phyloP scores from a whole-genome alignment of 2,888 invertebrate species.

The Colletes collaris region DNA sequence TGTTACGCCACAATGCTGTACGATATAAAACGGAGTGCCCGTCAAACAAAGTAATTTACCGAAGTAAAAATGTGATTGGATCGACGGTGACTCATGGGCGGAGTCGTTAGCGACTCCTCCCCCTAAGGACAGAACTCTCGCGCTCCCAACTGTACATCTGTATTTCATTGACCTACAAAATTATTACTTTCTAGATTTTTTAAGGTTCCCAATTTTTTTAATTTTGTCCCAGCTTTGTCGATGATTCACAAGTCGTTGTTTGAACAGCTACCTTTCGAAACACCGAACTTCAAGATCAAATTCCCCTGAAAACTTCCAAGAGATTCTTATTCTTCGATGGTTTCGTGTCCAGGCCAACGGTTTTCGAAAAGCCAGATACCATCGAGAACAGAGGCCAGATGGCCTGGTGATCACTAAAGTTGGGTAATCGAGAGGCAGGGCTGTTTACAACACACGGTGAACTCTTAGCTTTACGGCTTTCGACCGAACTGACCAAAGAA shows the following conservation, averaged over 20 bases:
- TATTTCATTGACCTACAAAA: too few relatives aligned
- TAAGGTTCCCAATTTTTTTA: too few relatives aligned
- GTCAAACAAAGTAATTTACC: too few relatives aligned
- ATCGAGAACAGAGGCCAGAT: slow-evolving; percentile 16
- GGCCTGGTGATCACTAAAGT: slow-evolving; percentile 16
- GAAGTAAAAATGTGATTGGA: too few relatives aligned
- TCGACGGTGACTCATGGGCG: too few relatives aligned
- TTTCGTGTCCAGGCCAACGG: not conserved
- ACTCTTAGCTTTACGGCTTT: slow-evolving; percentile 2
- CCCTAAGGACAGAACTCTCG: too few relatives aligned
- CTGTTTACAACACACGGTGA: slow-evolving; percentile 23
- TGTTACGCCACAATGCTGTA: too few relatives aligned
- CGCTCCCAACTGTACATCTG: too few relatives aligned
- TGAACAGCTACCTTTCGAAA: slow-evolving; percentile 17
- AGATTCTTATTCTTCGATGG: slow-evolving; percentile 18
- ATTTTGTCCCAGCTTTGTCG: too few relatives aligned
- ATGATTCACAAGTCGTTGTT: not conserved
- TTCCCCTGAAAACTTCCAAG: not conserved
- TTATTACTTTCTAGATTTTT: too few relatives aligned
- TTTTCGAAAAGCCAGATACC: not conserved
- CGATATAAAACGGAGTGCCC: too few relatives aligned
- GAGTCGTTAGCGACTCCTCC: too few relatives aligned
- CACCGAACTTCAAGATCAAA: slow-evolving; percentile 20
- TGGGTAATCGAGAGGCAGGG: slow-evolving; percentile 17
- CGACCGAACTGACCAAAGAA: slow-evolving; percentile 1